Evolutionary conservation across 2,888 invertebrate genomes (phyloP).

Genomic region (Caenorhabditis japonica): DNA sequence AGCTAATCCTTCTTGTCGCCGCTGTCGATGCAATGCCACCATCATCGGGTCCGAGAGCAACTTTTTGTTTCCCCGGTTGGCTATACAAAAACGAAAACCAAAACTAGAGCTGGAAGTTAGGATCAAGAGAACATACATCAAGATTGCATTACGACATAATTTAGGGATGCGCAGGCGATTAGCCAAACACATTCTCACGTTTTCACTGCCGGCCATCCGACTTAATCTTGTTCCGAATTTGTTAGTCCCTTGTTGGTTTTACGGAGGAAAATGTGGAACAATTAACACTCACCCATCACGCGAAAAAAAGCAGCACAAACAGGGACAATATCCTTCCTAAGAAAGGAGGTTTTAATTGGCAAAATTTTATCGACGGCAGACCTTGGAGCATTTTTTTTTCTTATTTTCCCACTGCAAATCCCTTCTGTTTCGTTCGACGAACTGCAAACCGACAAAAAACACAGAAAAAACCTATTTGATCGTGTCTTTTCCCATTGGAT

Average conservation of each 20-base stretch:
- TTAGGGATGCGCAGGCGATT: constrained; percentile 29
- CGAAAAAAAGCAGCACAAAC: too few species aligned
- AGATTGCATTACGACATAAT: constrained; percentile 4
- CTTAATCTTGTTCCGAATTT: constrained; percentile 47
- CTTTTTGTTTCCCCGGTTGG: constrained; percentile 4
- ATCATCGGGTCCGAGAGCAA: constrained; percentile 23
- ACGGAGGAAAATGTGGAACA: constrained; percentile 25
- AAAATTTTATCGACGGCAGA: constrained; percentile 30
- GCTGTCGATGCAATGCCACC: constrained; percentile 46
- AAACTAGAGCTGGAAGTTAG: too few species aligned
- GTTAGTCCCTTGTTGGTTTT: constrained; percentile 16
- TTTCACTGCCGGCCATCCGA: constrained; percentile 26
- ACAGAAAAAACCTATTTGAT: constrained; percentile 20
- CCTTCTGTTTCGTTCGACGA: constrained; percentile 15
- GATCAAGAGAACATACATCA: constrained; percentile 1
- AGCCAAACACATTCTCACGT: constrained; percentile 26
- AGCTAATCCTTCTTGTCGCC: constrained; percentile 51
- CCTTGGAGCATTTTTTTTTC: constrained; percentile 32
- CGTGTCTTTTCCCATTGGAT: constrained; percentile 6
- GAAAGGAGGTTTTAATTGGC: constrained; percentile 49
- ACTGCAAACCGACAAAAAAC: constrained; percentile 11
- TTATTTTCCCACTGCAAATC: constrained; percentile 11
- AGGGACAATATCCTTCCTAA: constrained; percentile 34
- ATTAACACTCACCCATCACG: too few species aligned
- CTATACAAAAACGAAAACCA: background rate